Evolutionary conservation across 1,140 invertebrate species (phyloP).

Genomic region (Cotesia glomerata): DNA sequence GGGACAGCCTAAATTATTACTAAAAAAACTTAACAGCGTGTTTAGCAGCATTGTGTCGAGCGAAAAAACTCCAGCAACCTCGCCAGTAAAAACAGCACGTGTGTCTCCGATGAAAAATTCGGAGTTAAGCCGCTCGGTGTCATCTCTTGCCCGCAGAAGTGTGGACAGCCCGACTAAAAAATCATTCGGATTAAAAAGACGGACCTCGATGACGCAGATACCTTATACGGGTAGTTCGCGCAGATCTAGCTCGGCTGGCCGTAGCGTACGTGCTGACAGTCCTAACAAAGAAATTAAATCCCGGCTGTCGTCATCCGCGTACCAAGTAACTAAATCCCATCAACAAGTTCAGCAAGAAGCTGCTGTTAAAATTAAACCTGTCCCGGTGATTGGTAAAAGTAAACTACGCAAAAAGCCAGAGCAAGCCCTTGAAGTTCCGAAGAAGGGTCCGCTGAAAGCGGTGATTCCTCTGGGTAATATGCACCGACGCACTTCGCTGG

Average conservation of each 20-base stretch:
- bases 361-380: constrained; percentile 31
- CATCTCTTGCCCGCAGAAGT: no score
- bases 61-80: background rate
- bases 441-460: constrained; percentile 57
- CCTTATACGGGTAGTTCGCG: constrained; percentile 11
- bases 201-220: constrained; percentile 33
- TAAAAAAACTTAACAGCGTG: constrained; percentile 16
- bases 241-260: background rate
- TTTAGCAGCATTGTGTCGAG: background rate
- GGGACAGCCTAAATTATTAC: background rate
- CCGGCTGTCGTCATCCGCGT: constrained; percentile 36
- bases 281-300: constrained; percentile 36
- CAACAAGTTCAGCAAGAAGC: constrained; percentile 18
- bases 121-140: no score
- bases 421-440: constrained; percentile 13
- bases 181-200: constrained; percentile 21
- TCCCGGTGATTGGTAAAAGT: constrained; percentile 41
- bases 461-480: constrained; percentile 53
- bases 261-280: constrained; percentile 27
- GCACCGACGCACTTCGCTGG: constrained; percentile 45
- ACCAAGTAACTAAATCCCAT: constrained; percentile 31
- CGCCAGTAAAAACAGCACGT: background rate
- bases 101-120: no score
- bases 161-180: no score
- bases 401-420: constrained; percentile 42